Base-by-base conservation (phyloP, 2,888 invertebrate species). In the Hipparchia semele region DNA sequence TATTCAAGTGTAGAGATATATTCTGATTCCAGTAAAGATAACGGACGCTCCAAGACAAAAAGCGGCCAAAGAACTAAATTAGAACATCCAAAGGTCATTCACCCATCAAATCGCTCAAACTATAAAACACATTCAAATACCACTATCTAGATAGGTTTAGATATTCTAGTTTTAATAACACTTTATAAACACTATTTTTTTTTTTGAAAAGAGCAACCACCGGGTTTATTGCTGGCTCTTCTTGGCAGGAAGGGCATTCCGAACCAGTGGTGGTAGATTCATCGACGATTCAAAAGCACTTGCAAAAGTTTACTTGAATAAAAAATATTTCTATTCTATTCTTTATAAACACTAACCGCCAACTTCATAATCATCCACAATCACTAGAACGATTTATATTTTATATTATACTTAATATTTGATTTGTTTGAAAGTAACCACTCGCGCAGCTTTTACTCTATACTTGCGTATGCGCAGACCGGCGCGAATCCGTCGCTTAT, bases 291-390 rank as follows among this genome's bases (percentile, higher is more conserved):
- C 23, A 23, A 23, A 23, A 23, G 23, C 23, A 23, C 23, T 23
- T 23, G 23, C 1, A 23, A 23, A 23, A 23, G 23, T 23, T 23
- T 23, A 23, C 23, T 23, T 23, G 23, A 23, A 23, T 23, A 23
- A 23, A 23, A 23, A 23, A 23, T 23, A 23, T 23, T 23, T 23
- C 23, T 23, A 23, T 23, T 23, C 23, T 23, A 23, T 23, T 23
- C 64, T 58, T 58, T 12, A 46, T 53, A 51, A 39, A 7, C 70
- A 78, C 79, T 76, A 77, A 84, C 83, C 83, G 80, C 79, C 8
- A 82, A 75, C 75, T 81, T 83, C 85, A 85, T 85, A 7, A 53
- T 67, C 73, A 59, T 62, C 13, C 79, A 79, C 80, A 68, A 61
- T 75, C 79, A 78, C 76, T 60, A 5, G 9, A 39, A 39, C 59